Evolutionary conservation across 1,140 invertebrate species (phyloP).

Genomic region (Musca vetustissima): DNA sequence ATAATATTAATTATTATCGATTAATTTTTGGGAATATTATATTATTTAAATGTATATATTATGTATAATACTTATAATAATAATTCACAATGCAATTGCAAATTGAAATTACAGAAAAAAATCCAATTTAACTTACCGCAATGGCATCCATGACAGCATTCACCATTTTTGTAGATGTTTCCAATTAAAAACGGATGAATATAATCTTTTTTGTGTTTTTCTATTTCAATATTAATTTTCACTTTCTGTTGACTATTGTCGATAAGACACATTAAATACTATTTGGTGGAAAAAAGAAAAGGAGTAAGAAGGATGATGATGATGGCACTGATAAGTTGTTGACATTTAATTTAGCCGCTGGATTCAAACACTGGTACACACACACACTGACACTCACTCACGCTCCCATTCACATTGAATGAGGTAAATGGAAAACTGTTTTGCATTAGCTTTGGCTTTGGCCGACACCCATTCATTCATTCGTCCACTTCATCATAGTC

Average conservation of each 20-base stretch:
- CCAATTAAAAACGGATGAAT: too few species aligned
- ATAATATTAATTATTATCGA: too few species aligned
- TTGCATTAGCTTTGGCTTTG: background rate
- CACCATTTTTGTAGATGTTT: conserved; percentile 38
- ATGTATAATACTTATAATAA: too few species aligned
- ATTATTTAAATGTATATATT: too few species aligned
- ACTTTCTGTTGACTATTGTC: background rate
- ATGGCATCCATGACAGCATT: conserved; percentile 54
- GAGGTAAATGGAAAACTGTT: background rate
- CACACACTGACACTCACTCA: background rate
- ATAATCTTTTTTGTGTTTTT: background rate
- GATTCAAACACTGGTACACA: background rate
- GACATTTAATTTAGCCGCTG: conserved; percentile 21
- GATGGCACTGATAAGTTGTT: conserved; percentile 15
- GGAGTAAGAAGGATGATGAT: background rate
- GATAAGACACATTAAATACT: background rate
- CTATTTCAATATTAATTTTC: conserved; percentile 10
- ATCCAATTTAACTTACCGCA: conserved; percentile 42
- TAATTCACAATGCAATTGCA: too few species aligned
- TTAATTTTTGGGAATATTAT: too few species aligned
- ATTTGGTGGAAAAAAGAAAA: background rate
- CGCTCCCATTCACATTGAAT: background rate
- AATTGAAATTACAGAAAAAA: background rate
- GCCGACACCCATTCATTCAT: too few species aligned
- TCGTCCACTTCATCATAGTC: too few species aligned